A percentile compares a stretch with the other conserved stretches of the same genome.
Conservation (phyloP, 2,888 invertebrate genomes). For the Gerris lacustris region DNA sequence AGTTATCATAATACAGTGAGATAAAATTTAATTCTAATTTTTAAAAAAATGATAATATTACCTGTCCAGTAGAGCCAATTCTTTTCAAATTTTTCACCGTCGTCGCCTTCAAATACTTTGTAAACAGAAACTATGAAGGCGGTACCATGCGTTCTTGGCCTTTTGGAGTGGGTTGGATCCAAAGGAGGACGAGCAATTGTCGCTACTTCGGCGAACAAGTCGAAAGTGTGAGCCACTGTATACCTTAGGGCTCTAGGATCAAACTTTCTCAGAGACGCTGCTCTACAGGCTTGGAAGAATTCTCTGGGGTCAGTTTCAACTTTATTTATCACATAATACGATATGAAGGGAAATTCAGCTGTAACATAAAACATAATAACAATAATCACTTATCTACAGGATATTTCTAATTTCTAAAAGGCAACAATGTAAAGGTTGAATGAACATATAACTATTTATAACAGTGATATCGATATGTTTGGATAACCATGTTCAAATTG, state of each 20-base stretch:
- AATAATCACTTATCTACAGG: background rate
- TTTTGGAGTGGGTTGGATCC: slow-evolving; percentile 62
- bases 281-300: slow-evolving; percentile 73
- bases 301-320: slow-evolving; percentile 71
- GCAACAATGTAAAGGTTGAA: too few species aligned
- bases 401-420: background rate
- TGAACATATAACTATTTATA: too few species aligned
- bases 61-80: slow-evolving; percentile 91
- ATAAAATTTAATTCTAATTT: too few species aligned
- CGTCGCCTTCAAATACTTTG: slow-evolving; percentile 89
- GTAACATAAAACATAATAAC: slow-evolving; percentile 34
- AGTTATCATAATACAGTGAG: too few species aligned
- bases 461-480: too few species aligned
- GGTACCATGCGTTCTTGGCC: slow-evolving; percentile 65
- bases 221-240: slow-evolving; percentile 75
- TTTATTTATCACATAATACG: slow-evolving; percentile 80
- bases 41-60: slow-evolving; percentile 33
- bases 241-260: slow-evolving; percentile 69
- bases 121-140: slow-evolving; percentile 87
- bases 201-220: slow-evolving; percentile 80
- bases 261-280: slow-evolving; percentile 71
- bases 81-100: slow-evolving; percentile 79
- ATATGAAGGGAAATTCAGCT: slow-evolving; percentile 86
- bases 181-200: slow-evolving; percentile 81
- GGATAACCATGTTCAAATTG: too few species aligned